Evolutionary conservation across 1,140 invertebrate genomes (phyloP).

Genomic region (Drosophila lacertosa): DNA sequence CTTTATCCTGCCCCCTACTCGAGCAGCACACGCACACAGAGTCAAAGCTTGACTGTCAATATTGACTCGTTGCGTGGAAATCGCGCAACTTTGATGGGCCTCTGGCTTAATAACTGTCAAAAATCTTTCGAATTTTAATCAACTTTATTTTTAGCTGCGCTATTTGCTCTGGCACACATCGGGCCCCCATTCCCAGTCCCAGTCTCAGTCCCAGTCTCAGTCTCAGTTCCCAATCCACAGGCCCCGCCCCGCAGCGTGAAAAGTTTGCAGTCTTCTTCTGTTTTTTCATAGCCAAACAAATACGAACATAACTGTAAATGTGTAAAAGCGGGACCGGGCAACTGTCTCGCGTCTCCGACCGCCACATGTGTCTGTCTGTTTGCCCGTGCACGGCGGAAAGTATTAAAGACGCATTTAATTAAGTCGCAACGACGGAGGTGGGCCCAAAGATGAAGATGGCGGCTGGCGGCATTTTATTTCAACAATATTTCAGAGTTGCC

Average conservation of each 20-base stretch:
- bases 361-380: slow-evolving; percentile 50
- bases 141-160: slow-evolving; percentile 72
- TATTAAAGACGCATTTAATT: slow-evolving; percentile 83
- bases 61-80: slow-evolving; percentile 71
- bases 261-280: slow-evolving; percentile 63
- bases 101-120: slow-evolving; percentile 78
- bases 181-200: neutral
- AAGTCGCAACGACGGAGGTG: slow-evolving; percentile 63
- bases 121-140: slow-evolving; percentile 83
- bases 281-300: slow-evolving; percentile 72
- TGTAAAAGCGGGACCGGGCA: slow-evolving; percentile 29
- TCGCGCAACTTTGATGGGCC: slow-evolving; percentile 63
- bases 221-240: neutral
- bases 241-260: slow-evolving; percentile 18
- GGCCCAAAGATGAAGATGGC: slow-evolving; percentile 10
- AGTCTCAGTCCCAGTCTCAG: neutral
- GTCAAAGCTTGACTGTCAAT: slow-evolving; percentile 63
- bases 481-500: slow-evolving; percentile 28
- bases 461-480: slow-evolving; percentile 18
- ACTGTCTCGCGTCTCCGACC: slow-evolving; percentile 1
- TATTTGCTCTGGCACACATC: slow-evolving; percentile 48
- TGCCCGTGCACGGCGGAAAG: slow-evolving; percentile 59
- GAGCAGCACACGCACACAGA: neutral
- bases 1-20: neutral
- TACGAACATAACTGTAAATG: slow-evolving; percentile 74